These are phyloP conservation scores for Chrysotoxum bicinctum DNA, from an alignment of 2,888 invertebrate species.

Conservation along the genomic window DNA sequence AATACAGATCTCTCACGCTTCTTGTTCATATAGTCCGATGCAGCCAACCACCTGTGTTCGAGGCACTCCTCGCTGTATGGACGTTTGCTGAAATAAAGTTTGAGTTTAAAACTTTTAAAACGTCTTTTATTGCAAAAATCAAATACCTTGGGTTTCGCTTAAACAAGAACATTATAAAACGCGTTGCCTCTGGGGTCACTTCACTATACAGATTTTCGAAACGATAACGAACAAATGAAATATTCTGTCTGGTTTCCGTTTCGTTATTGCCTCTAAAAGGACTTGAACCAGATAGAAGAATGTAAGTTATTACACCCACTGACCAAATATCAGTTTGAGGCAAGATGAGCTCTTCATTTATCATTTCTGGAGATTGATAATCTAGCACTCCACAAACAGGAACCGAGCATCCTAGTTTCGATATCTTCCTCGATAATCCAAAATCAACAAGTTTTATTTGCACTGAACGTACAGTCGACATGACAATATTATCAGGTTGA, in stretches of 20 bases:
- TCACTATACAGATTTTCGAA: slow-evolving; percentile 97
- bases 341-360: slow-evolving; percentile 92
- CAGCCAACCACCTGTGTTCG: slow-evolving; percentile 97
- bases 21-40: slow-evolving; percentile 95
- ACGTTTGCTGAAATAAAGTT: slow-evolving; percentile 87
- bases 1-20: slow-evolving; percentile 94
- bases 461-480: slow-evolving; percentile 91
- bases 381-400: slow-evolving; percentile 88
- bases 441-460: slow-evolving; percentile 96
- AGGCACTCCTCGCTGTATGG: slow-evolving; percentile 96
- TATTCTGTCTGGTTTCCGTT: slow-evolving; percentile 94
- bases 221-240: slow-evolving; percentile 94
- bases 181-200: slow-evolving; percentile 94
- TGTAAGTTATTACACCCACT: slow-evolving; percentile 94
- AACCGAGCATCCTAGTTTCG: slow-evolving; percentile 87
- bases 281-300: slow-evolving; percentile 94
- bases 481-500: slow-evolving; percentile 97
- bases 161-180: slow-evolving; percentile 97
- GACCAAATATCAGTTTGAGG: slow-evolving; percentile 98
- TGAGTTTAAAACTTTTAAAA: too few species aligned
- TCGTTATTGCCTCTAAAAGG: slow-evolving; percentile 93
- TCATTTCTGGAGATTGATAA: slow-evolving; percentile 92
- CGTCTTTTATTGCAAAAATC: neutral
- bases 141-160: slow-evolving; percentile 94
- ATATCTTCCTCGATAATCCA: slow-evolving; percentile 92